Evolutionary conservation across 2,888 invertebrate genomes (phyloP).

Genomic region (Polymixis flavicincta): DNA sequence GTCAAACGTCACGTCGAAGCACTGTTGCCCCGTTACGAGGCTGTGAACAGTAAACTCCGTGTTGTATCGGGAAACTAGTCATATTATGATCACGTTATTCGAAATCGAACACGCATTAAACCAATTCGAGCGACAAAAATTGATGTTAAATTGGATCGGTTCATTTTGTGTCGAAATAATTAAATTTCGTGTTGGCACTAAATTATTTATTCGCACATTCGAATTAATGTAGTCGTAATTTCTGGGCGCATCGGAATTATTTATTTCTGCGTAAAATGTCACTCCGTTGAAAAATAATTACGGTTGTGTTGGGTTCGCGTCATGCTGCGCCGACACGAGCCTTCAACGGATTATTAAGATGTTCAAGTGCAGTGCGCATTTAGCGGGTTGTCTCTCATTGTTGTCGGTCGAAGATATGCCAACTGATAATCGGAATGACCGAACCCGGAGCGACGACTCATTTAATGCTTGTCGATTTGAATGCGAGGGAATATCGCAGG

Average conservation of each 20-base stretch:
- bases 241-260: constrained; percentile 72
- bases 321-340: constrained; percentile 88
- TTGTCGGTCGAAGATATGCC: constrained; percentile 81
- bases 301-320: constrained; percentile 79
- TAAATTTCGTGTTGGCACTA: constrained; percentile 67
- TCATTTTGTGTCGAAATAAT: constrained; percentile 67
- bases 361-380: constrained; percentile 80
- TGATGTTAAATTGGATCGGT: constrained; percentile 64
- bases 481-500: constrained; percentile 64
- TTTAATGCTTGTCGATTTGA: constrained; percentile 88
- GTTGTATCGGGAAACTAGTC: constrained; percentile 62
- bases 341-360: constrained; percentile 87
- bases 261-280: constrained; percentile 83
- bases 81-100: constrained; percentile 56
- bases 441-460: constrained; percentile 82
- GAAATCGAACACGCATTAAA: constrained; percentile 58
- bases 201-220: constrained; percentile 74
- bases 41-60: constrained; percentile 70
- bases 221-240: constrained; percentile 77
- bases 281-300: constrained; percentile 87
- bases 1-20: constrained; percentile 80
- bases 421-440: constrained; percentile 83
- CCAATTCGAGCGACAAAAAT: constrained; percentile 63
- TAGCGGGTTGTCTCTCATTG: constrained; percentile 83
- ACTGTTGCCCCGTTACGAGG: constrained; percentile 64